Conservation (phyloP, 2,113 vertebrate species). For the Pollachius pollachius region DNA sequence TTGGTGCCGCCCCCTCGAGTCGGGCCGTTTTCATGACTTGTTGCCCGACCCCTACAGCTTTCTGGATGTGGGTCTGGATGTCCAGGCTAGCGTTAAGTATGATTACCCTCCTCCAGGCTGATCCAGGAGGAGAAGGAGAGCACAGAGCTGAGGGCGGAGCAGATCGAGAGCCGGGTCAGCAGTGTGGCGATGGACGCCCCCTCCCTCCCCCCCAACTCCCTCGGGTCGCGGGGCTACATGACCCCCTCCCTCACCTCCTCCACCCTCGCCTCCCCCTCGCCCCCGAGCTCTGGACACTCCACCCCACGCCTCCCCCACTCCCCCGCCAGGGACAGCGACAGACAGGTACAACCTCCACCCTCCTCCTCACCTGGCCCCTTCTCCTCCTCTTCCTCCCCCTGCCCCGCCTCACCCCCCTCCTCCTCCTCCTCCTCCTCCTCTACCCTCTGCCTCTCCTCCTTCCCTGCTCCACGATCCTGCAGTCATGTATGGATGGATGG, state of each 20-base stretch:
- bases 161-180: conserved; percentile 88
- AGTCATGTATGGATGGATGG: no score
- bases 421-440: not conserved
- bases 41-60: no score
- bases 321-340: conserved; percentile 83
- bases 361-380: not conserved
- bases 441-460: not conserved
- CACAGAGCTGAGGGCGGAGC: conserved; percentile 86
- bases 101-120: conserved; percentile 63
- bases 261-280: conserved; percentile 86
- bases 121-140: conserved; percentile 94
- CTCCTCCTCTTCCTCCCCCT: not conserved
- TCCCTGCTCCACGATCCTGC: no score
- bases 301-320: conserved; percentile 87
- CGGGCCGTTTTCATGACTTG: no score
- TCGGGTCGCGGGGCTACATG: conserved; percentile 78
- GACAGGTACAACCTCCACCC: conserved; percentile 66
- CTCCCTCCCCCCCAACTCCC: conserved; percentile 73
- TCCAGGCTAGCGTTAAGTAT: no score
- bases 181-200: conserved; percentile 82
- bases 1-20: no score
- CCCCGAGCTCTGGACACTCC: conserved; percentile 89
- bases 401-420: not conserved
- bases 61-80: no score
- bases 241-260: conserved; percentile 89